A percentile compares a stretch with the other conserved stretches of the same genome.
Evolutionary conservation across 2,113 vertebrate genomes (phyloP).

Genomic region (Phrynosoma blainvillii): DNA sequence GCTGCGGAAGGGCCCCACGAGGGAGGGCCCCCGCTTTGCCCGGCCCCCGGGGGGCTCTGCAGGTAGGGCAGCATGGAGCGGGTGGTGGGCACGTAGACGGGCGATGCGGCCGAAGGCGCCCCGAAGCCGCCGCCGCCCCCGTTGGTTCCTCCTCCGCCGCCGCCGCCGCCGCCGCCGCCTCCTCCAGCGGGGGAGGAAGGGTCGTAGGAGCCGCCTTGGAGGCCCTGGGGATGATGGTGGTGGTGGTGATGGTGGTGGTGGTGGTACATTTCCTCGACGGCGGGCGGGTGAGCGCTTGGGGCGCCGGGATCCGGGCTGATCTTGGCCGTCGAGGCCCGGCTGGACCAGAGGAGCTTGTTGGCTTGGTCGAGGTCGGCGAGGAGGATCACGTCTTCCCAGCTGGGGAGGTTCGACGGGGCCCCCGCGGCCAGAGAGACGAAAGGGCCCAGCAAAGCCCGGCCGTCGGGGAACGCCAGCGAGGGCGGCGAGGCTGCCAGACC

Average conservation of each 20-base stretch:
- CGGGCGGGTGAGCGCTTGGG: conserved; percentile 69
- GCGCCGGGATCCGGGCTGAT: conserved; percentile 78
- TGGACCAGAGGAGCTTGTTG: conserved; percentile 90
- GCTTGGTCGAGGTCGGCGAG: conserved; percentile 94
- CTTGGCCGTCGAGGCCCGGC: conserved; percentile 81
- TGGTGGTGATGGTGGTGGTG: conserved; percentile 61
- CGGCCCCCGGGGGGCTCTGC: conserved; percentile 86
- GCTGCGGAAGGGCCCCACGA: conserved; percentile 86
- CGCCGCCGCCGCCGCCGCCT: conserved; percentile 30
- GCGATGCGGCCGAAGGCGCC: conserved; percentile 90
- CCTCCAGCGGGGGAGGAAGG: background rate
- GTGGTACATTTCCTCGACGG: conserved; percentile 95
- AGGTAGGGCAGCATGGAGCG: conserved; percentile 93
- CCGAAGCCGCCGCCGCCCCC: conserved; percentile 79
- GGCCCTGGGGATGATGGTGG: conserved; percentile 79
- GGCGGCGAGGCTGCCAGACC: conserved; percentile 39
- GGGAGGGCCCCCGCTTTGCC: conserved; percentile 77
- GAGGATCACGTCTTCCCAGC: conserved; percentile 90
- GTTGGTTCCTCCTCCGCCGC: too few species aligned
- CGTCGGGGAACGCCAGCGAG: conserved; percentile 51
- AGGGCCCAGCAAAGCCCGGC: conserved; percentile 70
- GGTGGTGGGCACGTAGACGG: conserved; percentile 95
- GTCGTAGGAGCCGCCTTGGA: conserved; percentile 83
- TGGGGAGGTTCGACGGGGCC: conserved; percentile 70
- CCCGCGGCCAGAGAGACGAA: conserved; percentile 80